phyloP scores from a whole-genome alignment of 1,140 invertebrate genomes.

The Littorina saxatilis region DNA sequence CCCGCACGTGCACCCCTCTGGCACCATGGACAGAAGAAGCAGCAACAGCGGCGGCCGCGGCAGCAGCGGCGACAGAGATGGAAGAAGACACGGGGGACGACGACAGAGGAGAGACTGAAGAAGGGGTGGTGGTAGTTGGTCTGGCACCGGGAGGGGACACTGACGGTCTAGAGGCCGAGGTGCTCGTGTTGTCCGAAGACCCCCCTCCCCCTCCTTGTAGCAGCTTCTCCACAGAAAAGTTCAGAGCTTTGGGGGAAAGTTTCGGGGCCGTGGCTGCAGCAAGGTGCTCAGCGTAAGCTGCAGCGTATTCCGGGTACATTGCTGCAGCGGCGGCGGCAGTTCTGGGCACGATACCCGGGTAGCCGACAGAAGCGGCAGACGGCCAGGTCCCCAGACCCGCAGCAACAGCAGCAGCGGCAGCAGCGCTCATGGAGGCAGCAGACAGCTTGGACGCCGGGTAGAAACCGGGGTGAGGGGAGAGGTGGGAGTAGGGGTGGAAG shows the following conservation, averaged over 20 bases:
- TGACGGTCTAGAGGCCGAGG: background rate
- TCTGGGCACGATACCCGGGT: slow-evolving; percentile 19
- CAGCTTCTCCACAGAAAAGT: slow-evolving; percentile 35
- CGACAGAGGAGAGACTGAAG: background rate
- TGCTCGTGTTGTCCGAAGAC: background rate
- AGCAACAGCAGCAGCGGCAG: slow-evolving; percentile 13
- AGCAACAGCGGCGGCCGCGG: slow-evolving; percentile 5
- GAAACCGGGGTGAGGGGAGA: slow-evolving; percentile 30
- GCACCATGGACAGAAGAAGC: background rate
- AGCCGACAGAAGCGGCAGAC: background rate
- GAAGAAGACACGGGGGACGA: background rate
- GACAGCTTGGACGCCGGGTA: slow-evolving; percentile 32
- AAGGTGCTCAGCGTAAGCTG: slow-evolving; percentile 32
- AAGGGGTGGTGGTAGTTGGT: background rate
- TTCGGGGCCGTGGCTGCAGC: slow-evolving; percentile 29
- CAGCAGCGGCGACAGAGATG: background rate
- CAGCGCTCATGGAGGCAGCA: slow-evolving; percentile 18
- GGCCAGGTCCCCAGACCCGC: slow-evolving; percentile 31
- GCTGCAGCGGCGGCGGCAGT: slow-evolving; percentile 13
- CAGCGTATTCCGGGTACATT: slow-evolving; percentile 36
- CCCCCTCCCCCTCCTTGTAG: background rate
- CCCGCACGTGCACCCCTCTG: slow-evolving; percentile 3
- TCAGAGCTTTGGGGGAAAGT: slow-evolving; percentile 31
- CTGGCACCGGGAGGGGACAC: background rate
- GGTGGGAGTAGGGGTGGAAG: slow-evolving; percentile 29